These are phyloP conservation scores for Hyles vespertilio DNA, from an alignment of 1,140 invertebrate species.

Conservation along the genomic window DNA sequence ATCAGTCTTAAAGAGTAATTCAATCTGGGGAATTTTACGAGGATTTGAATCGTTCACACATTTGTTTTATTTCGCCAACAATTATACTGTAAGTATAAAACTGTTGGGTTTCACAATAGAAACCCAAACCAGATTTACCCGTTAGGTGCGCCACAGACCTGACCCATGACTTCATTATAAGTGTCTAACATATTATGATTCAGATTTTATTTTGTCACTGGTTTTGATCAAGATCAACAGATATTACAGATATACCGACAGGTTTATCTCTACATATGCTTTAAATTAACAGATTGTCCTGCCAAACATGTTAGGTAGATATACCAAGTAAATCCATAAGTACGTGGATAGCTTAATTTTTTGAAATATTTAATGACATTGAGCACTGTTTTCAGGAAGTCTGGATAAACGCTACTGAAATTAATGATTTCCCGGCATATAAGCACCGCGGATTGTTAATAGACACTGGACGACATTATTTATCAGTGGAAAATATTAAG, in stretches of 20 bases:
- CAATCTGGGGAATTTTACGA: conserved; percentile 86
- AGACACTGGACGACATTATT: conserved; percentile 90
- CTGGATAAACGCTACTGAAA: conserved; percentile 42
- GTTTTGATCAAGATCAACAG: too few relatives aligned
- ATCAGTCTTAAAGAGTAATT: conserved; percentile 56
- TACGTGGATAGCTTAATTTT: too few relatives aligned
- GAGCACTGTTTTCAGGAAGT: conserved; percentile 35
- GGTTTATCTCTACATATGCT: too few relatives aligned
- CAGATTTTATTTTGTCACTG: too few relatives aligned
- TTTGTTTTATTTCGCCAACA: conserved; percentile 74
- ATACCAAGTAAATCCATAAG: too few relatives aligned
- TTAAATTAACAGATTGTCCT: too few relatives aligned
- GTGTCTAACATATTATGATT: too few relatives aligned
- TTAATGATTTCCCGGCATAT: conserved; percentile 83
- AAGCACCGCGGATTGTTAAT: conserved; percentile 86
- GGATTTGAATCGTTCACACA: conserved; percentile 89
- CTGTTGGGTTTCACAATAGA: background rate
- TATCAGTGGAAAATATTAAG: conserved; percentile 80
- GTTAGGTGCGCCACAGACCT: too few relatives aligned
- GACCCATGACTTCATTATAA: too few relatives aligned
- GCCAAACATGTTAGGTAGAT: too few relatives aligned
- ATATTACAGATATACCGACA: too few relatives aligned
- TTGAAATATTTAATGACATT: background rate
- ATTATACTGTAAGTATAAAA: conserved; percentile 39
- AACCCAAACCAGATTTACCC: too few relatives aligned